Base-by-base conservation (phyloP, 2,888 invertebrate genomes). In the Boloria euphrosyne region DNA sequence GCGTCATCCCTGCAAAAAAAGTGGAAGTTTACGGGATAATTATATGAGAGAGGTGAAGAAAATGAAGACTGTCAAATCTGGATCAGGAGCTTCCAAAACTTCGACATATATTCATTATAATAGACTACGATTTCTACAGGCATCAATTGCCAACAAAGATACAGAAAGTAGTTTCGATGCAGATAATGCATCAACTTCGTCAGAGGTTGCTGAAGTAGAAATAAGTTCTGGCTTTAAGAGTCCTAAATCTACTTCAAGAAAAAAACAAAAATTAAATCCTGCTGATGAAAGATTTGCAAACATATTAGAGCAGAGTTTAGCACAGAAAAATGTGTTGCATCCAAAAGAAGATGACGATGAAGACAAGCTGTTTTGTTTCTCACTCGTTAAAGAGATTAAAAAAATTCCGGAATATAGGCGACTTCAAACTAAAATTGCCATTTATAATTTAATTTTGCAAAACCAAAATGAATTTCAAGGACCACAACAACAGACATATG, bases 261-360 rank as follows among this genome's bases (percentile, higher is more conserved):
- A 72, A 70, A 69, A 69, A 72, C 69, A 68, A 68, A 72, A 71
- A 68, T 31, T 71, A 68, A 71, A 52, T 59, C n/a, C 70, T 72
- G 70, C 71, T 71, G 71, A 73, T 53, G 71, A 73, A 70, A 70
- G 66, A 66, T 73, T 73, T 71, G 72, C 70, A 70, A 71, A 46
- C 59, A 71, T 72, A 61, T 69, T 72, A 72, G 71, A 72, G 69
- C 66, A 68, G 62, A 68, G 65, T 68, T 68, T 70, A 68, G 70
- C 65, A 68, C 66, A 68, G 66, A 71, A 71, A 71, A 71, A 72
- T 72, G 71, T 64, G 44, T 59, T 67, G 22, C 67, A 69, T 52
- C 69, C 67, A 71, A 71, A 73, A 71, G 68, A 68, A 63, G 72
- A 68, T 67, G 70, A 70, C 47, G 66, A 73, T 68, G 68, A 70